Conservation (phyloP, 2,113 vertebrate genomes). For the Erythrolamprus reginae region DNA sequence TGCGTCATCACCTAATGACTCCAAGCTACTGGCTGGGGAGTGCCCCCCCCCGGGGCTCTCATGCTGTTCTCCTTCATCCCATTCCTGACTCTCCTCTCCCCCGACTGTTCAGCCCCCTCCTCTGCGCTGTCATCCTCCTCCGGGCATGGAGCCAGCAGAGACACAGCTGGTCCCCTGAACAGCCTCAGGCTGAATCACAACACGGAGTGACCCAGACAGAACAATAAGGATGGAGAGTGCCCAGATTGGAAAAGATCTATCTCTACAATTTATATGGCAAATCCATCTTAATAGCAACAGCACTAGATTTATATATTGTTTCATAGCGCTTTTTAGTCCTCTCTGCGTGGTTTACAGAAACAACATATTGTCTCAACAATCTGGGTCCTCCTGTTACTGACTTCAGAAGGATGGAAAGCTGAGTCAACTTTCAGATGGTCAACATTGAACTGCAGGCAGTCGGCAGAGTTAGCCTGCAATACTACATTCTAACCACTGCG, state of each 20-base stretch:
- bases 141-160: too few species aligned
- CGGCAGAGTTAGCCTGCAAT: neutral
- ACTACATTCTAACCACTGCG: neutral
- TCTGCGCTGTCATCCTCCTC: too few species aligned
- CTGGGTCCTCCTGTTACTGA: neutral
- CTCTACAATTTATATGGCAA: neutral
- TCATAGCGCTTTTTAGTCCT: neutral
- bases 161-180: too few species aligned
- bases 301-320: neutral
- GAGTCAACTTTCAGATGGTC: neutral
- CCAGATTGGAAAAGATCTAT: neutral
- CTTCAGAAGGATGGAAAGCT: neutral
- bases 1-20: too few species aligned
- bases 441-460: neutral
- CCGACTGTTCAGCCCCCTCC: too few species aligned
- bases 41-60: too few species aligned
- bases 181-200: too few species aligned
- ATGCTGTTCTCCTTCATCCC: too few species aligned
- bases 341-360: neutral
- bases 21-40: too few species aligned
- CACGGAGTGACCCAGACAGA: too few species aligned
- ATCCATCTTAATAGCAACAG: neutral
- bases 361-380: neutral
- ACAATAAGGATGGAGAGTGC: too few species aligned
- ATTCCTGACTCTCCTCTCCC: too few species aligned